Evolutionary conservation across 2,113 vertebrate species (phyloP), one percentile per base, ranked within the genome.

Genomic region (Archocentrus centrarchus): DNA sequence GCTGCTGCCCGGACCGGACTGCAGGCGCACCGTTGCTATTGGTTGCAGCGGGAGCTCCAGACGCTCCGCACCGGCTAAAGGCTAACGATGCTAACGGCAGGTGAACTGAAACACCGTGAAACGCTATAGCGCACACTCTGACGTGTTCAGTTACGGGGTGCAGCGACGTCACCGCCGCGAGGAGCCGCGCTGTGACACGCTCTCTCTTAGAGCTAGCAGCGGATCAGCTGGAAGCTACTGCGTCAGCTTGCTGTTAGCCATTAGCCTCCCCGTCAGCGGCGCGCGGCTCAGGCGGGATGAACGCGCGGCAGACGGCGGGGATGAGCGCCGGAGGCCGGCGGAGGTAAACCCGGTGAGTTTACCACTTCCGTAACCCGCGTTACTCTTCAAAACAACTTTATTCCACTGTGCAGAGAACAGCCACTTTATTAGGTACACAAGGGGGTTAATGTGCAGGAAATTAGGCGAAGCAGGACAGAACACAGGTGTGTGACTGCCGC

Each of bases 11-110:
- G 90, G 86, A 86, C 62, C 5, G 1, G 1, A 41, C 20, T 14
- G 2, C 18, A 3, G 35, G 59, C 24, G 2, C 78, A 86, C 89
- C 44, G 92, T 93, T 92, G 89, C 88, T 57, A 91, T 78, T 75
- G 86, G 88, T 62, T 68, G 57, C 91, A 63, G 14, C 59, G 2
- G 32, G 37, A 14, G 35, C 59, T 62, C 35, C 57, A 9, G n/a
- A 70, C 64, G 47, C 30, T 53, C 14, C 14, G 14, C 24, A n/a
- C 22, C 10, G 1, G 8, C 11, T 17, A 0, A 3, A 11, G 53
- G 80, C 80, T 86, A 82, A 81, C 61, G 22, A 35, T 63, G 75
- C 73, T 79, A 77, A 79, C 27, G 4, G 5, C 57, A 7, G 64
- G 14, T 15, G 22, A 15, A 2, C n/a, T 2, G 4, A 24, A 63